phyloP scores from a whole-genome alignment of 2,113 vertebrate species.

The Psilopogon haemacephalus region DNA sequence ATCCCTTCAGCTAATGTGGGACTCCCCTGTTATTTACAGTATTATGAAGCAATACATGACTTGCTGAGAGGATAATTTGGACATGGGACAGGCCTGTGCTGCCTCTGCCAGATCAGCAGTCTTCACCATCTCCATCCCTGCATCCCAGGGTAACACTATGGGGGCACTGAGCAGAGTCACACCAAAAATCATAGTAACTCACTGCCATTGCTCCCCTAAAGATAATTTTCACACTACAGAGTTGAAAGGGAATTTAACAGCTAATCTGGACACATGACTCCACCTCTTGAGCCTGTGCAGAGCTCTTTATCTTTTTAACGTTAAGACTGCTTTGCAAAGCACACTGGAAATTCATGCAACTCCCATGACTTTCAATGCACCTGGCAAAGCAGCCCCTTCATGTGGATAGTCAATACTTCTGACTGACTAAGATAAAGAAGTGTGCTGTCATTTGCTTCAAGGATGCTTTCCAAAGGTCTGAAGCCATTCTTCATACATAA shows the following conservation, averaged over 20 bases:
- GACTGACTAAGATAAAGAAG: background rate
- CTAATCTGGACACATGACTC: background rate
- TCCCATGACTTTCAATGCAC: background rate
- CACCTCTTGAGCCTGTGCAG: background rate
- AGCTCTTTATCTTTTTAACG: background rate
- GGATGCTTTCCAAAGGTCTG: background rate
- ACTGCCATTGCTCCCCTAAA: background rate
- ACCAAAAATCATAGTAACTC: too few relatives aligned
- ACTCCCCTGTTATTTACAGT: background rate
- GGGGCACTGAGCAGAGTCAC: background rate
- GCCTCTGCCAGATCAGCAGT: background rate
- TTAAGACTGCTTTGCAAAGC: background rate
- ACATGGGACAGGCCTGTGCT: too few relatives aligned
- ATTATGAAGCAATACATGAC: background rate
- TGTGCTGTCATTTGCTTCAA: background rate
- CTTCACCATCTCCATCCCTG: background rate
- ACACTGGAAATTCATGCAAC: background rate
- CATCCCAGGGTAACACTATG: accelerated
- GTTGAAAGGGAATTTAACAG: background rate
- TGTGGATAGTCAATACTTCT: background rate
- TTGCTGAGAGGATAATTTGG: background rate
- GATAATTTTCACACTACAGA: background rate
- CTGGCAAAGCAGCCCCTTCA: background rate
- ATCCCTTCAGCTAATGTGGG: background rate
- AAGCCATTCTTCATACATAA: background rate